A percentile compares a stretch with the other conserved stretches of the same genome.
Conservation (phyloP, 2,888 invertebrate species). For the Linnaemya tessellans region DNA sequence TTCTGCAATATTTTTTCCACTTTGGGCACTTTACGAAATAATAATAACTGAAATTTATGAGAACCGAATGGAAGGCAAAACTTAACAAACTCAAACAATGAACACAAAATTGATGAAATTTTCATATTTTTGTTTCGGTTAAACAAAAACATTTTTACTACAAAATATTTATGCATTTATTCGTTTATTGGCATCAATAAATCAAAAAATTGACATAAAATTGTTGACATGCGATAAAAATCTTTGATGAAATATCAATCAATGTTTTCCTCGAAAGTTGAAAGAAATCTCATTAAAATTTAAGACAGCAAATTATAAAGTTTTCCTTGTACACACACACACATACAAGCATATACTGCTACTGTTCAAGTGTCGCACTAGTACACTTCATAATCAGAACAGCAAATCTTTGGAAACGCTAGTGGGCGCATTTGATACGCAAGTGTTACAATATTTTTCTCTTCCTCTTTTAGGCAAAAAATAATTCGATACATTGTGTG, state of each 20-base stretch:
- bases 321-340: constrained; percentile 3
- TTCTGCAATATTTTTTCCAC: background rate
- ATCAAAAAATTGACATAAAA: constrained; percentile 49
- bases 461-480: too few relatives aligned
- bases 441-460: too few relatives aligned
- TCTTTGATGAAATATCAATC: constrained; percentile 52
- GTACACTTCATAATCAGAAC: background rate
- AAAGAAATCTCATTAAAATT: constrained; percentile 41
- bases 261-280: constrained; percentile 29
- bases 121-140: background rate
- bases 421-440: too few relatives aligned
- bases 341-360: too few relatives aligned
- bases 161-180: constrained; percentile 6
- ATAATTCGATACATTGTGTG: too few relatives aligned
- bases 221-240: constrained; percentile 49
- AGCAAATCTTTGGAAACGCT: background rate
- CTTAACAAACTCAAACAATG: constrained; percentile 40
- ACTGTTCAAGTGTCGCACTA: too few relatives aligned
- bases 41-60: constrained; percentile 25
- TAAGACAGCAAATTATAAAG: constrained; percentile 24
- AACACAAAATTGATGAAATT: constrained; percentile 39
- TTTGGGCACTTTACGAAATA: constrained; percentile 5
- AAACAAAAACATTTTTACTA: constrained; percentile 26
- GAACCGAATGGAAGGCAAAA: background rate
- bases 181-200: constrained; percentile 30